Evolutionary conservation across 2,888 invertebrate species (phyloP).

Genomic region (Lasioglossum morio): DNA sequence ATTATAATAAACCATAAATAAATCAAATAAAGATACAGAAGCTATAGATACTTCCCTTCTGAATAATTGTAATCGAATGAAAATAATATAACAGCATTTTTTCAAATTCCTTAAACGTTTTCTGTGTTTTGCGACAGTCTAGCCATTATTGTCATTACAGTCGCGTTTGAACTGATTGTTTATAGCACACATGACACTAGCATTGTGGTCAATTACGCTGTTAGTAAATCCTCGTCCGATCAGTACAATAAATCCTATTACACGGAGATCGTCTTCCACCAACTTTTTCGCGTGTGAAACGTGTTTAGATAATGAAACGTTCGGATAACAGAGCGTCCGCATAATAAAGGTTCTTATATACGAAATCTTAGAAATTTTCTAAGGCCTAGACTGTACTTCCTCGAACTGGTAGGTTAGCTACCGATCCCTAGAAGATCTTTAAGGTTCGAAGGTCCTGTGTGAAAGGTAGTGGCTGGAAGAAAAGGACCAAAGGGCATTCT

Average conservation of each 20-base stretch:
- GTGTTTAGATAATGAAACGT: not conserved
- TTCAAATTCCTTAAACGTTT: not conserved
- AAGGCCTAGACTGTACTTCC: not conserved
- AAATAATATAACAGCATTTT: not conserved
- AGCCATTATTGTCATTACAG: not conserved
- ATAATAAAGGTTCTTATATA: not conserved
- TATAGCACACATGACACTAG: not conserved
- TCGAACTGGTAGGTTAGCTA: not conserved
- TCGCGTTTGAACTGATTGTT: not conserved
- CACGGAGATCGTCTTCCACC: not conserved
- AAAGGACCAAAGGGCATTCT: not conserved
- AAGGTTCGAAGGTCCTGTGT: not conserved
- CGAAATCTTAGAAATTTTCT: not conserved
- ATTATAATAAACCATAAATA: too few relatives aligned
- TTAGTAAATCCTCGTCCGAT: not conserved
- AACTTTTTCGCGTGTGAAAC: not conserved
- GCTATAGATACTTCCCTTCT: not conserved
- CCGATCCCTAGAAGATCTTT: not conserved
- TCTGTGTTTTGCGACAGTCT: not conserved
- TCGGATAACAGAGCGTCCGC: not conserved
- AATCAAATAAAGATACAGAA: too few relatives aligned
- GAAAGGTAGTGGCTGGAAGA: not conserved
- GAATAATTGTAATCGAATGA: not conserved
- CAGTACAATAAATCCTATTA: not conserved
- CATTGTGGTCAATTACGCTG: not conserved